Conservation (phyloP, 23 tunicate species). For the Diplosoma virens region DNA sequence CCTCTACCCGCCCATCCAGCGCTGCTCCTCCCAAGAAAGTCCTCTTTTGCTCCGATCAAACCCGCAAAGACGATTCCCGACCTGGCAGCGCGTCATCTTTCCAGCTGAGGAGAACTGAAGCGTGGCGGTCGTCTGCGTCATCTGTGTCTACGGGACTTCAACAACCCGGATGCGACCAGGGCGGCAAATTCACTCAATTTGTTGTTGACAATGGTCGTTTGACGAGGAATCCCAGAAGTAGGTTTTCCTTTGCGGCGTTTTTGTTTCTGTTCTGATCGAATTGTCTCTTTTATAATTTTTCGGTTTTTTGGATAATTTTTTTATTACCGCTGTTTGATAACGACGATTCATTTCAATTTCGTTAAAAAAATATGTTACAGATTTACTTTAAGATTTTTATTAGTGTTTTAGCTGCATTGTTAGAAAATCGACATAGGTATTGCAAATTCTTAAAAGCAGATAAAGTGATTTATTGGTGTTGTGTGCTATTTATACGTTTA, state of each 20-base stretch:
- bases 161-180: too few relatives aligned
- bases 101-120: slow-evolving; percentile 82
- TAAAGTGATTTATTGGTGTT: too few relatives aligned
- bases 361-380: too few relatives aligned
- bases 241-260: not conserved
- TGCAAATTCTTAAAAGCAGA: too few relatives aligned
- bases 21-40: slow-evolving; percentile 45
- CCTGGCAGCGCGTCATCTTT: slow-evolving; percentile 89
- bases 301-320: too few relatives aligned
- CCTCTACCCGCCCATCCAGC: slow-evolving; percentile 66
- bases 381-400: too few relatives aligned
- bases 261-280: not conserved
- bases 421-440: too few relatives aligned
- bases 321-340: too few relatives aligned
- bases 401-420: too few relatives aligned
- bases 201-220: not conserved
- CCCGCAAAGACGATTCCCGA: slow-evolving; percentile 32
- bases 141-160: slow-evolving; percentile 32
- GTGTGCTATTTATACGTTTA: too few relatives aligned
- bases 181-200: slow-evolving; percentile 7
- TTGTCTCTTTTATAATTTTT: not conserved
- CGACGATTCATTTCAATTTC: too few relatives aligned
- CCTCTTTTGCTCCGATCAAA: slow-evolving; percentile 10
- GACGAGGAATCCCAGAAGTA: not conserved
- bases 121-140: slow-evolving; percentile 89